Conservation (phyloP, 2,797 vertebrate species). For the Poeciliopsis gracilis region DNA sequence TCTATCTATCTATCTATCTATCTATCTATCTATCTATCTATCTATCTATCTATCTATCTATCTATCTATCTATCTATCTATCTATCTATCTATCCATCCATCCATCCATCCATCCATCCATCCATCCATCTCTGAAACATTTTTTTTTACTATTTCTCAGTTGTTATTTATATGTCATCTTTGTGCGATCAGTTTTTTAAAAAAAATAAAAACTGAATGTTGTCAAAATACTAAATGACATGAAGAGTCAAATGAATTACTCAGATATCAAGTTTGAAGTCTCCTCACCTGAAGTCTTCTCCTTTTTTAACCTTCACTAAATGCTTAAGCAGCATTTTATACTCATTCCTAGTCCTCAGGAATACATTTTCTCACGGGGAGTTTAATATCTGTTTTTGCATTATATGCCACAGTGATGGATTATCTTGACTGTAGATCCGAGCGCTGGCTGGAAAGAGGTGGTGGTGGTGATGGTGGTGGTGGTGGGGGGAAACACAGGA, state of each 20-base stretch:
- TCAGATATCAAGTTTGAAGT: conserved; percentile 42
- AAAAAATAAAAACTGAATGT: conserved; percentile 5
- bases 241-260: conserved; percentile 29
- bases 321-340: conserved; percentile 77
- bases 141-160: not conserved
- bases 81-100: not conserved
- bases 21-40: conserved; percentile 15
- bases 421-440: conserved; percentile 77
- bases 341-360: conserved; percentile 59
- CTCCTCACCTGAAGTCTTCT: conserved; percentile 46
- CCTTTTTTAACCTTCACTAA: conserved; percentile 73
- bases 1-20: conserved; percentile 16
- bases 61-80: not conserved
- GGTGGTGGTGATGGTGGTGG: not conserved
- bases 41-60: conserved; percentile 18
- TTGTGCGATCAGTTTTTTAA: not conserved
- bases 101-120: not conserved
- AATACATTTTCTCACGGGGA: conserved; percentile 74
- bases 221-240: conserved; percentile 23
- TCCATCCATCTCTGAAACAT: not conserved
- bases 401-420: conserved; percentile 80
- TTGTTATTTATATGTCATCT: not conserved
- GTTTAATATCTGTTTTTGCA: conserved; percentile 79
- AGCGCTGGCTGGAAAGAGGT: conserved; percentile 66
- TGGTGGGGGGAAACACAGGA: conserved; percentile 18